Percentiles rank a stretch among this genome's conserved stretches.
Conservation (phyloP, 2,888 invertebrate species). For the Gastrophysa polygoni region DNA sequence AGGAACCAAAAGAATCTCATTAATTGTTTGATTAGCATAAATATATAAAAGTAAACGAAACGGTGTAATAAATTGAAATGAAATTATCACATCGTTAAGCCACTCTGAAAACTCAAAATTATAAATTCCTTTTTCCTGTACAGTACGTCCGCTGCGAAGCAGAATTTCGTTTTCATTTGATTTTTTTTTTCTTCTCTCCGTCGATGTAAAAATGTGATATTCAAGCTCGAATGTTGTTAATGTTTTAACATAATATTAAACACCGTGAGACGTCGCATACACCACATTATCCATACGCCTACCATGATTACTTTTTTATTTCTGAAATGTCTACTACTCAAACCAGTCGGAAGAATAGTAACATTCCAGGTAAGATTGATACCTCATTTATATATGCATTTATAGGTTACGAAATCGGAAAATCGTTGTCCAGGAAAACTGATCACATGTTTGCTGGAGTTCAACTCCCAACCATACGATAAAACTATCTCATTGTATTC, state of each 20-base stretch:
- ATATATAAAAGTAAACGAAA: slow-evolving; percentile 47
- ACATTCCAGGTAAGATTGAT: too few relatives aligned
- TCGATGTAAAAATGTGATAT: slow-evolving; percentile 48
- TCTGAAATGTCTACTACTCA: slow-evolving; percentile 7
- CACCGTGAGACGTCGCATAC: slow-evolving; percentile 46
- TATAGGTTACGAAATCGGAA: too few relatives aligned
- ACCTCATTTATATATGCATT: too few relatives aligned
- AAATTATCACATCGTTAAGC: slow-evolving; percentile 51
- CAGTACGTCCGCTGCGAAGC: slow-evolving; percentile 22
- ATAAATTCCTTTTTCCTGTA: slow-evolving; percentile 32
- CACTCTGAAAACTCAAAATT: slow-evolving; percentile 43
- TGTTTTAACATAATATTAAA: slow-evolving; percentile 49
- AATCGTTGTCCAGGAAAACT: too few relatives aligned
- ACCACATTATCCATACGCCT: slow-evolving; percentile 32
- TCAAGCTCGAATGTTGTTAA: slow-evolving; percentile 47
- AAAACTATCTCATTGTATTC: too few relatives aligned
- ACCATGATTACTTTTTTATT: slow-evolving; percentile 6
- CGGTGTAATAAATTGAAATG: slow-evolving; percentile 49
- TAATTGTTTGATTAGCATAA: slow-evolving; percentile 52
- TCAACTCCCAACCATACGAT: too few relatives aligned
- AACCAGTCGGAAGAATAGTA: too few relatives aligned
- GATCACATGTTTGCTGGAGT: too few relatives aligned
- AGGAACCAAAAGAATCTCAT: slow-evolving; percentile 42
- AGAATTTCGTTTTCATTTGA: neutral
- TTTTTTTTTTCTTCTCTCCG: slow-evolving; percentile 35